These are phyloP conservation scores for Stercorarius parasiticus DNA, from an alignment of 2,113 vertebrate species.

Conservation along the genomic window DNA sequence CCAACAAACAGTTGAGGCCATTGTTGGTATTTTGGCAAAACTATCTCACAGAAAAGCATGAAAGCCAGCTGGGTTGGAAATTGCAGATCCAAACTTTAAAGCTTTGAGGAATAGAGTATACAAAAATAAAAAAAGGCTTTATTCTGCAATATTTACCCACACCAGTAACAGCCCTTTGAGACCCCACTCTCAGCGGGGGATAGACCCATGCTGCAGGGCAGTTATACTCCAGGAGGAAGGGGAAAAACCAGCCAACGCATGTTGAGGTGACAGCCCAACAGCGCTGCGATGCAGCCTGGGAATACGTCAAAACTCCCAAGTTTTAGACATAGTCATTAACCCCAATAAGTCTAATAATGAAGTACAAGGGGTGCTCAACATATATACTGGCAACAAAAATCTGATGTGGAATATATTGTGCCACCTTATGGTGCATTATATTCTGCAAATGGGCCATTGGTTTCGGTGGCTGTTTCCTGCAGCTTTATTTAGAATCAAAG, in stretches of 20 bases:
- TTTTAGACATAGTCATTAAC: neutral
- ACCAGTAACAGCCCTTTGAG: neutral
- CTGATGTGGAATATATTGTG: neutral
- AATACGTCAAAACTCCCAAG: neutral
- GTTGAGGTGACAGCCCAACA: neutral
- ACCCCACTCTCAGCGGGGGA: neutral
- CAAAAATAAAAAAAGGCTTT: neutral
- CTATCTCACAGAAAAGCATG: neutral
- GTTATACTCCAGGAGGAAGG: neutral
- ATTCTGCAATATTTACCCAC: neutral
- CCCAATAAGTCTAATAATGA: neutral
- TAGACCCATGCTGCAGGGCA: neutral
- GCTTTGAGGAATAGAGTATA: neutral
- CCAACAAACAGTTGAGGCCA: conserved; percentile 12
- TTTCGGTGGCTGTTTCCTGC: neutral
- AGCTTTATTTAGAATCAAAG: neutral
- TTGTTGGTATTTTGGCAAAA: conserved; percentile 56
- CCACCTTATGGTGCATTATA: neutral
- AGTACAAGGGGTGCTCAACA: neutral
- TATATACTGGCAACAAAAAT: neutral
- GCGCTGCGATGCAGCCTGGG: neutral
- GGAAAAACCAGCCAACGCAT: neutral
- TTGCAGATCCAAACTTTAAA: neutral
- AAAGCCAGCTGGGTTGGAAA: conserved; percentile 41
- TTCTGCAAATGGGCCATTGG: neutral